A percentile compares a stretch with the other conserved stretches of the same genome.
phyloP scores from a whole-genome alignment of 2,888 invertebrate genomes.

The Stomorhina lunata region DNA sequence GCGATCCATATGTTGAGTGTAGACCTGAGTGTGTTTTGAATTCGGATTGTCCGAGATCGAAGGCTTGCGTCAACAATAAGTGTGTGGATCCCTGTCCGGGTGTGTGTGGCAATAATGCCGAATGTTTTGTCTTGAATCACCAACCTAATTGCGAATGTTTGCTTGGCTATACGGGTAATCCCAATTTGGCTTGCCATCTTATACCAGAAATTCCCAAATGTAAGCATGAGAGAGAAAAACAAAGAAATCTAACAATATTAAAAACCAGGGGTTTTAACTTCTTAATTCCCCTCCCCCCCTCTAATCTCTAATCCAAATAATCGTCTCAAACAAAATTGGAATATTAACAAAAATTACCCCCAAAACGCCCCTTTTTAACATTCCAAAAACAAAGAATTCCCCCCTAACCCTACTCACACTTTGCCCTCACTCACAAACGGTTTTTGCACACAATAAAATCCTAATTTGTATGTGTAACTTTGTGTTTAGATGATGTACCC shows the following conservation, averaged over 20 bases:
- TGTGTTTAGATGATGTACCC: constrained; percentile 73
- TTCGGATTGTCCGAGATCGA: constrained; percentile 83
- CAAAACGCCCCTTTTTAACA: constrained; percentile 1
- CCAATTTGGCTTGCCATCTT: constrained; percentile 80
- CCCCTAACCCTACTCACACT: constrained; percentile 42
- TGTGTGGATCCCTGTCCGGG: constrained; percentile 92
- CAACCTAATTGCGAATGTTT: constrained; percentile 84
- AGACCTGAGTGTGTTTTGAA: constrained; percentile 86
- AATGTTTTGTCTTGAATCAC: constrained; percentile 85
- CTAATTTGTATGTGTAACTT: constrained; percentile 55
- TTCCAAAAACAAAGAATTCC: neutral
- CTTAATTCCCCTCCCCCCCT: neutral
- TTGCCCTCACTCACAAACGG: constrained; percentile 2
- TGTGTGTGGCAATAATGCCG: constrained; percentile 90
- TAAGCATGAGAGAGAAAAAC: constrained; percentile 73
- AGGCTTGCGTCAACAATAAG: constrained; percentile 87
- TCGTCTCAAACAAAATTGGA: neutral
- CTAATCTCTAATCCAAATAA: constrained; percentile 16
- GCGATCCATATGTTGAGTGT: constrained; percentile 85
- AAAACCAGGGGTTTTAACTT: constrained; percentile 4
- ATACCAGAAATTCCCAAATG: constrained; percentile 72
- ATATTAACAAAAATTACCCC: neutral
- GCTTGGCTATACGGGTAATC: constrained; percentile 83
- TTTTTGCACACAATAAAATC: constrained; percentile 26
- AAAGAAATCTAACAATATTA: neutral